Conservation (phyloP, 1,140 invertebrate genomes). For the Dermatophagoides farinae region DNA sequence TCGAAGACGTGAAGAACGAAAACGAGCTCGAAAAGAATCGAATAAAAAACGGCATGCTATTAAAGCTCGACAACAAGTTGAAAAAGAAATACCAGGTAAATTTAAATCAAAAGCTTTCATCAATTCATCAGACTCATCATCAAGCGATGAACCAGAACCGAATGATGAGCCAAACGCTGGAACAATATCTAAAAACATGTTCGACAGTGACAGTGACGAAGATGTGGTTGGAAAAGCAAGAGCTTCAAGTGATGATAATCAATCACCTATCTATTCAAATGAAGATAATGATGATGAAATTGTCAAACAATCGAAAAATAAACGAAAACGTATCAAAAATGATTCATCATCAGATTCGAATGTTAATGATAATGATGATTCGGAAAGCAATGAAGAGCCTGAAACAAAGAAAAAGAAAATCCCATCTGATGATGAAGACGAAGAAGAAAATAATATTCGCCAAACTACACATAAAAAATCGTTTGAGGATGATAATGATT, state of each 20-base stretch:
- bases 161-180: background rate
- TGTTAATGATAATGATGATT: background rate
- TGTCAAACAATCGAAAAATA: background rate
- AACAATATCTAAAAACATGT: background rate
- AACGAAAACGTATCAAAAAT: background rate
- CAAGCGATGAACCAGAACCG: background rate
- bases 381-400: background rate
- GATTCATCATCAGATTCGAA: background rate
- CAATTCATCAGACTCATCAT: conserved; percentile 6
- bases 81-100: conserved; percentile 2
- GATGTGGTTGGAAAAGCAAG: background rate
- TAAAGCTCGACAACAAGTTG: background rate
- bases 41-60: conserved; percentile 7
- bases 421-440: background rate
- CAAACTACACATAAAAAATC: background rate
- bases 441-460: background rate
- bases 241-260: background rate
- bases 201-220: background rate
- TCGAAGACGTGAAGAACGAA: conserved; percentile 16
- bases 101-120: conserved; percentile 14
- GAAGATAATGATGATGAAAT: background rate
- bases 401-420: background rate
- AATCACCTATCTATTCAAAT: background rate
- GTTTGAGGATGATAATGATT: background rate
- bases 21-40: conserved; percentile 7